Conservation (phyloP, 2,113 vertebrate genomes). For the Pantherophis guttatus region DNA sequence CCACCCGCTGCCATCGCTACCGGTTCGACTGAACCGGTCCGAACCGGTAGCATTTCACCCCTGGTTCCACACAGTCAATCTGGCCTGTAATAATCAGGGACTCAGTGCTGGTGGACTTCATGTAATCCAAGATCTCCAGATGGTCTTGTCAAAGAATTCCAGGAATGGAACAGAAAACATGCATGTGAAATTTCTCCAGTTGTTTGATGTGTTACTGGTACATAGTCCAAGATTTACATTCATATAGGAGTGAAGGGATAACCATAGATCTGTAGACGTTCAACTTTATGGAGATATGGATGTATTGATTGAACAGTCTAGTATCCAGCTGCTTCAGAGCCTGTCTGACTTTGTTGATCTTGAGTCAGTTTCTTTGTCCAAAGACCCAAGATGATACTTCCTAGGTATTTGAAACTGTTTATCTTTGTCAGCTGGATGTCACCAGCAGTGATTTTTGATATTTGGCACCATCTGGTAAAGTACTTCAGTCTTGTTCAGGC, state of each 20-base stretch:
- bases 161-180: neutral
- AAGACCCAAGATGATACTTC: neutral
- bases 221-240: neutral
- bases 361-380: neutral
- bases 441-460: too few species aligned
- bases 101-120: neutral
- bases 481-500: too few species aligned
- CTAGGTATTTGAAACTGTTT: neutral
- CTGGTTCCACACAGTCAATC: neutral
- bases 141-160: neutral
- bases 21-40: too few species aligned
- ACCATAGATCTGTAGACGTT: neutral
- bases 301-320: neutral
- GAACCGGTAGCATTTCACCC: too few species aligned
- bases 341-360: neutral
- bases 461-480: too few species aligned
- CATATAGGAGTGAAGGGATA: neutral
- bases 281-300: neutral
- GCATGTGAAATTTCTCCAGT: neutral
- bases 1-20: too few species aligned
- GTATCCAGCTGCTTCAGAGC: neutral
- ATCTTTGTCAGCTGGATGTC: neutral
- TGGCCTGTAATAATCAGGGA: neutral
- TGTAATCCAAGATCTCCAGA: too few species aligned
- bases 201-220: neutral